Base-by-base conservation (phyloP, 2,888 invertebrate genomes). In the Folsomia manolachei region DNA sequence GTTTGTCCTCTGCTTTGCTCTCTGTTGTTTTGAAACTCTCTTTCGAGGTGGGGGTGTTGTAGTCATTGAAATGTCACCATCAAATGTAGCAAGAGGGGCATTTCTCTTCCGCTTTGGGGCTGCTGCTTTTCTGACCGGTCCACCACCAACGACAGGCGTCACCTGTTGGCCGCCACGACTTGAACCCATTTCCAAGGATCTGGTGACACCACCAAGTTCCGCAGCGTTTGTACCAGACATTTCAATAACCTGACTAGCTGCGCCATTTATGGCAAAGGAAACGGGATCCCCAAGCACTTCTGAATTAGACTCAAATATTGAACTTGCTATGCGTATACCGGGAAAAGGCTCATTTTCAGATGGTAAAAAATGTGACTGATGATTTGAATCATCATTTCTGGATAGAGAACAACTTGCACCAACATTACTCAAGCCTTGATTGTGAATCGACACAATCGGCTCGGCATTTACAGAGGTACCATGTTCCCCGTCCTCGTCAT, bases 1-100 rank as follows among this genome's bases (percentile, higher is more conserved):
- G n/a, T 70, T 72, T 2, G 76, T 74, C 51, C 74, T 63, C 39
- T 69, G 70, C 1, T 65, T 71, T 14, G 71, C 71, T 56, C 52
- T 71, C 39, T 19, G 23, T 14, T 39, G 7, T 27, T 69, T 56
- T 56, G 56, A 56, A 56, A n/a, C 51, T 11, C 51, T 9, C 51
- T 51, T 51, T 18, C 51, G 51, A 51, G 51, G 51, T 11, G 51
- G 9, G 9, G n/a, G n/a, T n/a, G n/a, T n/a, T n/a, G n/a, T n/a
- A n/a, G n/a, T n/a, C n/a, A n/a, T n/a, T n/a, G n/a, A n/a, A n/a
- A n/a, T n/a, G n/a, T n/a, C n/a, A n/a, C n/a, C n/a, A n/a, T n/a
- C n/a, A n/a, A n/a, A n/a, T n/a, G n/a, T n/a, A n/a, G n/a, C n/a
- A n/a, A n/a, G n/a, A 39, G 39, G 14, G 14, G 39, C 39, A 39